Percentiles rank a stretch among this genome's conserved stretches.
These are phyloP conservation scores for Spea bombifrons DNA, from an alignment of 2,113 vertebrate genomes.

Conservation along the genomic window DNA sequence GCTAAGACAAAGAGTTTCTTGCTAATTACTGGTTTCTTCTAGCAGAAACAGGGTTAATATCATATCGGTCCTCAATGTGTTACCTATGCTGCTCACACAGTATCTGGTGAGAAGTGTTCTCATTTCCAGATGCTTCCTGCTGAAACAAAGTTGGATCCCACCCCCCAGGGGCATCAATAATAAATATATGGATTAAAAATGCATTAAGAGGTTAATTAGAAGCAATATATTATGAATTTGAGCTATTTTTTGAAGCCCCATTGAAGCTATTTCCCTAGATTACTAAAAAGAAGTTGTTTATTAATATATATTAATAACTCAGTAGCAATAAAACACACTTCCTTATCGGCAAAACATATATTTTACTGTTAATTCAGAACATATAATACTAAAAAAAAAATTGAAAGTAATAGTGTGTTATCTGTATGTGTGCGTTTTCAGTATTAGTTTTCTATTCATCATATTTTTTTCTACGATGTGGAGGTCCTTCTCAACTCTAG, in stretches of 20 bases:
- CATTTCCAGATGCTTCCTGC: slow-evolving; percentile 22
- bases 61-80: not conserved
- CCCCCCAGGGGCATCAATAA: slow-evolving; percentile 33
- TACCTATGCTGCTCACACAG: not conserved
- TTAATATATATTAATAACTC: not conserved
- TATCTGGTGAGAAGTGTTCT: not conserved
- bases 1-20: too few relatives aligned
- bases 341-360: too few relatives aligned
- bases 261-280: not conserved
- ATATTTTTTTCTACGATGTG: too few relatives aligned
- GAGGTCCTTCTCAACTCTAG: too few relatives aligned
- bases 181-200: slow-evolving; percentile 32
- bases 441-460: too few relatives aligned
- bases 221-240: slow-evolving; percentile 30
- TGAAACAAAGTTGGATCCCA: slow-evolving; percentile 10
- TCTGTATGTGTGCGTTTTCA: too few relatives aligned
- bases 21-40: not conserved
- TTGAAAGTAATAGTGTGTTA: too few relatives aligned
- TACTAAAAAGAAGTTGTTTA: not conserved
- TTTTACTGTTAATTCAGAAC: too few relatives aligned
- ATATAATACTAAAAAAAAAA: too few relatives aligned
- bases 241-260: slow-evolving; percentile 25
- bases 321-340: too few relatives aligned
- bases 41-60: not conserved
- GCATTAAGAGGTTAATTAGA: slow-evolving; percentile 37